A percentile compares a stretch with the other conserved stretches of the same genome.
phyloP scores from a whole-genome alignment of 1,140 invertebrate species.

The Drosophila albomicans region DNA sequence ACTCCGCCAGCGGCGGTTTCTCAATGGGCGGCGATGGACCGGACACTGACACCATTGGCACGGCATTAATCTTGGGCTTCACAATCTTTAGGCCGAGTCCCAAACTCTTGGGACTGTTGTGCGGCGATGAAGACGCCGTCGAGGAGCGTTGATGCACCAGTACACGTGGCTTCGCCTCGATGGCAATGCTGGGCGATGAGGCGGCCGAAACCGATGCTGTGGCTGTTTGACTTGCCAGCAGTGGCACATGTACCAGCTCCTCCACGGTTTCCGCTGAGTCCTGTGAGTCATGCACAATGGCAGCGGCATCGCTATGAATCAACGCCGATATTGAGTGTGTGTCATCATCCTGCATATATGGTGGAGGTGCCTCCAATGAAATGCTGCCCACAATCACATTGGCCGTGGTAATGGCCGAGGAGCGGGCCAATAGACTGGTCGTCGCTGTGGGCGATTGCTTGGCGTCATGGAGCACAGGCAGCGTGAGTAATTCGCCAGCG shows the following conservation, averaged over 20 bases:
- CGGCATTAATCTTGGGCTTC: slow-evolving; percentile 88
- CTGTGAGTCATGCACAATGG: slow-evolving; percentile 70
- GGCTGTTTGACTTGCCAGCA: slow-evolving; percentile 61
- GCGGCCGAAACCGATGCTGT: slow-evolving; percentile 57
- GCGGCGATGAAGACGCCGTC: slow-evolving; percentile 86
- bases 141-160: slow-evolving; percentile 85
- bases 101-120: slow-evolving; percentile 77
- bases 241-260: slow-evolving; percentile 71
- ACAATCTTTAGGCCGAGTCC: slow-evolving; percentile 76
- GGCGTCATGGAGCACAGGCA: slow-evolving; percentile 67
- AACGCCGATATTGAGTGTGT: slow-evolving; percentile 58
- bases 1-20: slow-evolving; percentile 85
- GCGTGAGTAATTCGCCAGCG: slow-evolving; percentile 59
- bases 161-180: slow-evolving; percentile 85
- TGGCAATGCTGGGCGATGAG: slow-evolving; percentile 75
- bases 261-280: slow-evolving; percentile 80
- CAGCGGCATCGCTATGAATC: slow-evolving; percentile 60
- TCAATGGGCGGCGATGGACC: slow-evolving; percentile 92
- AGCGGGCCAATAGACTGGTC: slow-evolving; percentile 63
- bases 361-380: slow-evolving; percentile 77
- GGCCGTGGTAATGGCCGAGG: slow-evolving; percentile 74
- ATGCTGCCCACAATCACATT: slow-evolving; percentile 82
- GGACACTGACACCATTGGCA: slow-evolving; percentile 91
- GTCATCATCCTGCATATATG: slow-evolving; percentile 78
- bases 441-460: slow-evolving; percentile 64